These are phyloP conservation scores for Planococcus citri DNA, from an alignment of 1,140 invertebrate species.

Conservation along the genomic window DNA sequence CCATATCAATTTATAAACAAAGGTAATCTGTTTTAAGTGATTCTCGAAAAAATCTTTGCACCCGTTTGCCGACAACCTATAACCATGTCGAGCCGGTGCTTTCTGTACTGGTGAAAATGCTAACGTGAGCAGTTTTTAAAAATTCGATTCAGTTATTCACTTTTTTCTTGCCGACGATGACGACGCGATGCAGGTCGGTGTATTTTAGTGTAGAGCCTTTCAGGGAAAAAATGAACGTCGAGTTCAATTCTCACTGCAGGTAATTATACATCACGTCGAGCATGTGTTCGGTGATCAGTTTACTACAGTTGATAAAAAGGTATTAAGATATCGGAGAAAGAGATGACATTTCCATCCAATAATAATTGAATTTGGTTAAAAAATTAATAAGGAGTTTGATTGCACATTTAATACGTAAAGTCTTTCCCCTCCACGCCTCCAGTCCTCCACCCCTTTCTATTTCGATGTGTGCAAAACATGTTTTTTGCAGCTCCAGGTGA, in stretches of 20 bases:
- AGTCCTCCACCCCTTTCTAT: no score
- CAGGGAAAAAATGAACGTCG: no score
- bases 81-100: background rate
- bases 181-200: no score
- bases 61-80: background rate
- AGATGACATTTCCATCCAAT: background rate
- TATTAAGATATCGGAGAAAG: background rate
- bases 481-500: no score
- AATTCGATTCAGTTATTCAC: background rate
- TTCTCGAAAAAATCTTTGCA: background rate
- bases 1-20: slow-evolving; percentile 1
- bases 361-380: background rate
- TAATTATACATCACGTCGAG: no score
- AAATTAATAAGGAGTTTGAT: no score
- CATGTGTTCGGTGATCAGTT: no score
- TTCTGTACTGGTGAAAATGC: background rate
- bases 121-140: background rate
- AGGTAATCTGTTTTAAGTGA: slow-evolving; percentile 2
- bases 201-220: no score
- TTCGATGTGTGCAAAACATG: no score
- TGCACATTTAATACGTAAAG: background rate
- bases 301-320: background rate
- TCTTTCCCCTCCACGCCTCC: background rate
- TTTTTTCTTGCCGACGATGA: no score
- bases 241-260: no score